phyloP scores from a whole-genome alignment of 2,113 vertebrate species.

The Gambusia holbrooki region DNA sequence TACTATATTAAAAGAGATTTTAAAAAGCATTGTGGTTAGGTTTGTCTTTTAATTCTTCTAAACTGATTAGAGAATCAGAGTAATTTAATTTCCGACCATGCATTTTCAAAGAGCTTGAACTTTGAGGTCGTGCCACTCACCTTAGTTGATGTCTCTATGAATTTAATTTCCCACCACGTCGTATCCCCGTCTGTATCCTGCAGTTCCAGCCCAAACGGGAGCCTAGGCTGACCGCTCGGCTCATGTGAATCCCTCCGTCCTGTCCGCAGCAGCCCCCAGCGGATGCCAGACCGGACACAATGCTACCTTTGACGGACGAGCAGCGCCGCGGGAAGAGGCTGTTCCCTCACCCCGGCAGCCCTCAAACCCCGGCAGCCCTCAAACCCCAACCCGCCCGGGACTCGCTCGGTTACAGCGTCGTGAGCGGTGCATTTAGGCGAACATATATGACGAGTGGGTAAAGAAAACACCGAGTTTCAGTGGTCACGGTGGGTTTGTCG shows the following conservation, averaged over 20 bases:
- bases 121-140: neutral
- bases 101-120: neutral
- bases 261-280: constrained; percentile 52
- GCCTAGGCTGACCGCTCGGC: constrained; percentile 6
- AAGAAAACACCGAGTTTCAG: constrained; percentile 13
- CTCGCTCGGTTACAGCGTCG: constrained; percentile 2
- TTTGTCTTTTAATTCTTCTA: too few species aligned
- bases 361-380: neutral
- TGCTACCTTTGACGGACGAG: constrained; percentile 66
- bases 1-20: too few species aligned
- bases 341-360: constrained; percentile 29
- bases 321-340: constrained; percentile 26
- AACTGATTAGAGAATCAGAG: neutral
- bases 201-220: neutral
- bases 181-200: neutral
- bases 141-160: neutral
- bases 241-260: constrained; percentile 40
- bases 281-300: constrained; percentile 55
- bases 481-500: neutral
- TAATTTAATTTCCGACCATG: neutral
- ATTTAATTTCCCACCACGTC: constrained; percentile 3
- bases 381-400: neutral
- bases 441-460: neutral
- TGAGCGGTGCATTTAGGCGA: neutral
- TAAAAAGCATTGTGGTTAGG: too few species aligned